Conservation (phyloP, 2,113 vertebrate species). For the Dasypus novemcinctus region DNA sequence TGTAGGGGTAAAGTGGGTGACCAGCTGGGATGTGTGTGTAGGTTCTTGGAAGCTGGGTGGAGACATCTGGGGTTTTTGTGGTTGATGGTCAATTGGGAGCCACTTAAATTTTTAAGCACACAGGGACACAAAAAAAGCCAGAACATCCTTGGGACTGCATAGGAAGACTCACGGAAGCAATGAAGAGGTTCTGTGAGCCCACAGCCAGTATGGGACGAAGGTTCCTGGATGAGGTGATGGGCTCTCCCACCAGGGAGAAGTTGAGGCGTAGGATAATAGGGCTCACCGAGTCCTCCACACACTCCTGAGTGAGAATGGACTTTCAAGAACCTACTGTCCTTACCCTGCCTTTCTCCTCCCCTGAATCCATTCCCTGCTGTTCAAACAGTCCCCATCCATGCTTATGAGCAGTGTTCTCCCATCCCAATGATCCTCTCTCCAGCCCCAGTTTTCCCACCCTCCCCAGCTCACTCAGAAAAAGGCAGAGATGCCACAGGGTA, state of each 20-base stretch:
- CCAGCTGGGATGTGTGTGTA: neutral
- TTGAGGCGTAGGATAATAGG: constrained; percentile 71
- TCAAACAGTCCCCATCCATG: neutral
- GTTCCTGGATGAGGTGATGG: neutral
- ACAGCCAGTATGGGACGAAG: constrained; percentile 55
- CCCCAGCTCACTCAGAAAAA: neutral
- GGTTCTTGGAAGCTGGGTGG: neutral
- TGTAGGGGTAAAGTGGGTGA: too few species aligned
- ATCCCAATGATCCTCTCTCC: neutral
- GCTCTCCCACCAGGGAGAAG: constrained; percentile 59
- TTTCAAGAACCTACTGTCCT: neutral
- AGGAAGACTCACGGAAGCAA: constrained; percentile 47
- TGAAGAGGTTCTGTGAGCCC: constrained; percentile 54
- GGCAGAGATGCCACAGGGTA: neutral
- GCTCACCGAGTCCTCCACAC: constrained; percentile 66
- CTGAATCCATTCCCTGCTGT: neutral
- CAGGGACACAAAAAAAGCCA: neutral
- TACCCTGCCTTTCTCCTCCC: neutral
- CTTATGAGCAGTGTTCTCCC: rapidly evolving
- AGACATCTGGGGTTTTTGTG: neutral
- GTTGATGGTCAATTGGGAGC: neutral
- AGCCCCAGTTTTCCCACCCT: neutral
- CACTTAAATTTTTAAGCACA: neutral
- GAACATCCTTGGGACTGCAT: neutral
- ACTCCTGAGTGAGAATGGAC: constrained; percentile 56